Conservation (phyloP, 2,113 vertebrate genomes). For the Muntiacus reevesi region DNA sequence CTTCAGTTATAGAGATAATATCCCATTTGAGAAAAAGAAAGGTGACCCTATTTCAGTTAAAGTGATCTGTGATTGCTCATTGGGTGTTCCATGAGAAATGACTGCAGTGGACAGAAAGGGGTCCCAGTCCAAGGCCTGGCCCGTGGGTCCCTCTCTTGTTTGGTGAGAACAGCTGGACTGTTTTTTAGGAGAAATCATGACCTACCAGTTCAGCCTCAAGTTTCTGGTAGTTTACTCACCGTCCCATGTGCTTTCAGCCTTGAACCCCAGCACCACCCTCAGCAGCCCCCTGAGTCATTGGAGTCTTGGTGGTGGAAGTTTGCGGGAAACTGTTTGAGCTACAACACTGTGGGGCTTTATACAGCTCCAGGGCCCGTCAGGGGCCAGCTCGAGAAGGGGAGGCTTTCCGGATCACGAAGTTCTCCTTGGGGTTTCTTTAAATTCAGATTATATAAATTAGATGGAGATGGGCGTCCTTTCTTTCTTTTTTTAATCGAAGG, state of each 20-base stretch:
- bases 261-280: neutral
- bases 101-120: neutral
- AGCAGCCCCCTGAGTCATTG: neutral
- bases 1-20: neutral
- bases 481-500: neutral
- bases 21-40: neutral
- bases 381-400: neutral
- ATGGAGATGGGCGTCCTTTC: neutral
- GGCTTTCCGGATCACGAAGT: neutral
- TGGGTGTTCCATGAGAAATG: neutral
- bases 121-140: neutral
- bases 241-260: neutral
- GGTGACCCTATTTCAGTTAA: neutral
- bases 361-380: accelerated
- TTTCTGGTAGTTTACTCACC: neutral
- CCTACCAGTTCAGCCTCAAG: neutral
- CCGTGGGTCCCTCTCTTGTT: neutral
- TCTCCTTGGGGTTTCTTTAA: neutral
- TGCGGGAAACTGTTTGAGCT: neutral
- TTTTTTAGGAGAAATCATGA: neutral
- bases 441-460: neutral
- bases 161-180: neutral
- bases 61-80: neutral
- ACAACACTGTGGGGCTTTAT: neutral
- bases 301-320: neutral